Evolutionary conservation across 2,113 vertebrate species (phyloP).

Genomic region (Rhinolophus sinicus): DNA sequence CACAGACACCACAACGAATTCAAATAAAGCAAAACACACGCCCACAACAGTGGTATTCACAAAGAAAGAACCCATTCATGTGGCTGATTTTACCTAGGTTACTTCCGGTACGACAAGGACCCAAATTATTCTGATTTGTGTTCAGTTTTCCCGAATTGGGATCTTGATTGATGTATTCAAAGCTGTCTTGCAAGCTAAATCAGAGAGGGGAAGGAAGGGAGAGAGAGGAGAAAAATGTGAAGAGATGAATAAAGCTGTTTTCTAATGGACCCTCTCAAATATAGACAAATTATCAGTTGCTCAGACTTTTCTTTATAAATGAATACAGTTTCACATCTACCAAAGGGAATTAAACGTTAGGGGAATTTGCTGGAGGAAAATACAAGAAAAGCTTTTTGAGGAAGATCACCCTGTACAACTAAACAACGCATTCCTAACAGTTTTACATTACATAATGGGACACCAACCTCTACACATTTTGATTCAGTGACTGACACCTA

Average conservation of each 20-base stretch:
- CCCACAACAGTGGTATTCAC: not conserved
- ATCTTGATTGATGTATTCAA: slow-evolving; percentile 91
- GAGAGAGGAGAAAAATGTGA: slow-evolving; percentile 45
- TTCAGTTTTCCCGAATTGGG: slow-evolving; percentile 83
- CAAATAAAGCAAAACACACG: slow-evolving; percentile 45
- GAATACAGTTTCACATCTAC: slow-evolving; percentile 21
- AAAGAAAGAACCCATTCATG: not conserved
- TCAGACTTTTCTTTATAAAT: not conserved
- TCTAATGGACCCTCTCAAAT: not conserved
- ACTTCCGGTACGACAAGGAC: slow-evolving; percentile 84
- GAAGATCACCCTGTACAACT: not conserved
- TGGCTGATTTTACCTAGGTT: slow-evolving; percentile 87
- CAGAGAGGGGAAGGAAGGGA: not conserved
- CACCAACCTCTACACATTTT: not conserved
- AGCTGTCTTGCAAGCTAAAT: slow-evolving; percentile 92
- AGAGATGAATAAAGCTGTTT: slow-evolving; percentile 4
- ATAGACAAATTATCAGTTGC: not conserved
- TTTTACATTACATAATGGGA: not conserved
- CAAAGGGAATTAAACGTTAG: not conserved
- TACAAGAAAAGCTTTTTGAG: not conserved
- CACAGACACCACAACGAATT: slow-evolving; percentile 39
- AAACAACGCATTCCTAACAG: not conserved
- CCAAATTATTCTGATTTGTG: slow-evolving; percentile 84
- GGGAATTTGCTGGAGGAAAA: slow-evolving; percentile 15
- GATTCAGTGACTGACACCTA: not conserved